Evolutionary conservation across 2,797 vertebrate genomes (phyloP), one percentile per base, ranked within the genome.

Genomic region (Lophotriccus pileatus): DNA sequence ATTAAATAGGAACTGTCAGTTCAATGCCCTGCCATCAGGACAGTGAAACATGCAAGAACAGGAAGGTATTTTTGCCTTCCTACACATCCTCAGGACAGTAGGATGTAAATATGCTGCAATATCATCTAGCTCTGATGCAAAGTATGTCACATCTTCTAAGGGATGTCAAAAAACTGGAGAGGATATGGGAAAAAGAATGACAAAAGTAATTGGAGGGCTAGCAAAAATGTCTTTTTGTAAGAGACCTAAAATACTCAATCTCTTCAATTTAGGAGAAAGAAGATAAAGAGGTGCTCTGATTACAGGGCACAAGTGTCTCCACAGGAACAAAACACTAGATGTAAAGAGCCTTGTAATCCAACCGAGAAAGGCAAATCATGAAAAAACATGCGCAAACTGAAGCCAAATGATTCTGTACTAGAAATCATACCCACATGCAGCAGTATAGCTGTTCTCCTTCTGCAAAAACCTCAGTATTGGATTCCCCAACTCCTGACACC

Each of bases 1-100:
- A 87, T 89, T 93, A 90, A 87, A 79, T 67, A 92, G 50, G 67
- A 93, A 86, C 77, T 93, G 87, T 87, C 80, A 91, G 36, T 88
- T 91, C 83, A 93, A 76, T 82, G 53, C 41, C 62, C 39, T 84
- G 77, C 92, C 63, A 90, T 52, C 37, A 70, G 77, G 76, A 70
- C 86, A 90, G 39, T 52, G 83, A 81, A 95, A 82, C 41, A 43
- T 47, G 64, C 55, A 93, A 67, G 58, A 95, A 53, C 5, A 50
- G 30, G 52, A 78, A 90, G 77, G 70, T 96, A 84, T 82, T 95
- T 93, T 77, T 95, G 60, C 49, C 67, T 92, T 70, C 49, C 41
- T 53, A 67, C 34, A 56, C 4, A 43, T 80, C 63, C 70, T 84
- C 47, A 88, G 69, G 59, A 50, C 66, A 81, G 27, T 37, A 86